phyloP scores from a whole-genome alignment of 2,888 invertebrate species.

The Tenodera sinensis region DNA sequence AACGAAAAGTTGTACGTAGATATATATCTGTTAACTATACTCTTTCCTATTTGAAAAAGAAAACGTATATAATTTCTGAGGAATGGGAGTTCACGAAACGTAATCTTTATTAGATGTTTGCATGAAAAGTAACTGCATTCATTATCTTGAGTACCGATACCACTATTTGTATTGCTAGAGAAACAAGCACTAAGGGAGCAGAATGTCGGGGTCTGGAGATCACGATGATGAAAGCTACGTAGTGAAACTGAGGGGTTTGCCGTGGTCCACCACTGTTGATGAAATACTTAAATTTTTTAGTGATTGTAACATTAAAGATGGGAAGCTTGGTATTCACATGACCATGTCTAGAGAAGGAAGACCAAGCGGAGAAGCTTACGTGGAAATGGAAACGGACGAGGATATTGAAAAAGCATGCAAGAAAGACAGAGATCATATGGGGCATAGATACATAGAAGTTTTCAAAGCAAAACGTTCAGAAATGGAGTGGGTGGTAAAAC shows the following conservation, averaged over 20 bases:
- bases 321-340: constrained; percentile 72
- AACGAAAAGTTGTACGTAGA: neutral
- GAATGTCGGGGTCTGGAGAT: constrained; percentile 35
- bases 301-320: constrained; percentile 57
- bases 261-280: constrained; percentile 82
- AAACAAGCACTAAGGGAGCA: neutral
- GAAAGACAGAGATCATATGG: constrained; percentile 84
- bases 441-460: constrained; percentile 86
- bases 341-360: constrained; percentile 83
- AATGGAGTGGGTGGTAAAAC: constrained; percentile 87
- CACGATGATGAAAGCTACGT: constrained; percentile 48
- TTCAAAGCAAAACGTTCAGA: constrained; percentile 83
- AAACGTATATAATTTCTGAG: neutral
- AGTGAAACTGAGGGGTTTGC: constrained; percentile 76
- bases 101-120: neutral
- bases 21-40: neutral
- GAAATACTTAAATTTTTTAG: constrained; percentile 76
- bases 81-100: neutral
- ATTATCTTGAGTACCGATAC: neutral
- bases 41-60: neutral
- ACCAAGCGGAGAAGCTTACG: constrained; percentile 87
- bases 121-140: neutral
- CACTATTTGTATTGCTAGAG: neutral
- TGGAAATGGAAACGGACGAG: constrained; percentile 71
- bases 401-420: constrained; percentile 76